Evolutionary conservation across 2,888 invertebrate species (phyloP).

Genomic region (Chymomyza fuscimana): DNA sequence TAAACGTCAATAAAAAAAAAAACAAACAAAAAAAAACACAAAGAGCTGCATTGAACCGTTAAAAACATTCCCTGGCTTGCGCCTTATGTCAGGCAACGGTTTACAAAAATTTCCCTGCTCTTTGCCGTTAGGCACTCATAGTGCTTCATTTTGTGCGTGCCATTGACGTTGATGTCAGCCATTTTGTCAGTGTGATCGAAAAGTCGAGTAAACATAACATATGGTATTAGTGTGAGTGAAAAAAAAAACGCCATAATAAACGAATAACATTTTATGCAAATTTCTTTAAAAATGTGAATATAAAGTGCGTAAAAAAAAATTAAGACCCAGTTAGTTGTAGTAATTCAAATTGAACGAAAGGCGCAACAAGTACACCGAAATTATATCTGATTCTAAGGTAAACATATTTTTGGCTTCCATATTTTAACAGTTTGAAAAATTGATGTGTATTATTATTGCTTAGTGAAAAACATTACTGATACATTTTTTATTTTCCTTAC

Average conservation of each 20-base stretch:
- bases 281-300: not conserved
- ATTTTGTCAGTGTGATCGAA: not conserved
- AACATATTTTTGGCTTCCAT: not conserved
- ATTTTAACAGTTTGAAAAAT: too few relatives aligned
- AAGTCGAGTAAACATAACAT: not conserved
- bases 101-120: not conserved
- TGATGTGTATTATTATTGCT: too few relatives aligned
- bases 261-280: not conserved
- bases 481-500: too few relatives aligned
- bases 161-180: slow-evolving; percentile 5
- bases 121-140: slow-evolving; percentile 1
- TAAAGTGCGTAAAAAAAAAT: not conserved
- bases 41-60: not conserved
- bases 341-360: not conserved
- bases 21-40: not conserved
- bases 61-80: not conserved
- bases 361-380: not conserved
- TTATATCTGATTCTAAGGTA: not conserved
- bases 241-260: not conserved
- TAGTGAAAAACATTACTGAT: too few relatives aligned
- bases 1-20: not conserved
- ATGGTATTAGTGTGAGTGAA: not conserved
- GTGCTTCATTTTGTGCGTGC: slow-evolving; percentile 4
- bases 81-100: not conserved
- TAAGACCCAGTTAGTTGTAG: not conserved